phyloP scores from a whole-genome alignment of 2,888 invertebrate species.

The Drosophila mimetica region DNA sequence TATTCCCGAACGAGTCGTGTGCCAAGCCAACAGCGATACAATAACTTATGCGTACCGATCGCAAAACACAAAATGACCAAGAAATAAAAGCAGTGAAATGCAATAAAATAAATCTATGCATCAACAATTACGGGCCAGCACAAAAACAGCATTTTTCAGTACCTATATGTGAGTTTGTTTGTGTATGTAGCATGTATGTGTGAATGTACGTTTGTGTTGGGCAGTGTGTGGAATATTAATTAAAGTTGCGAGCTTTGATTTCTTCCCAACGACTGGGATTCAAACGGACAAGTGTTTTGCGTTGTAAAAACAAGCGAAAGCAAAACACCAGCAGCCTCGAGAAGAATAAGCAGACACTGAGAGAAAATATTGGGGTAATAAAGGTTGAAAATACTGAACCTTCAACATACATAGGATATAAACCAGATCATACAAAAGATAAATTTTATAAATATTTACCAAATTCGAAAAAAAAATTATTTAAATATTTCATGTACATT shows the following conservation, averaged over 20 bases:
- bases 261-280: constrained; percentile 50
- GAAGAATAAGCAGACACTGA: constrained; percentile 50
- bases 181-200: constrained; percentile 34
- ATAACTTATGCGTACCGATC: constrained; percentile 52
- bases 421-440: too few species aligned
- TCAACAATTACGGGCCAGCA: constrained; percentile 44
- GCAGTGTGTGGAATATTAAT: constrained; percentile 81
- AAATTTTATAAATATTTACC: too few species aligned
- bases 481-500: not conserved
- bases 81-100: constrained; percentile 34
- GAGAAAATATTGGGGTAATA: too few species aligned
- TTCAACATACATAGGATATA: too few species aligned
- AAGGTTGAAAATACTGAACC: too few species aligned
- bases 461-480: too few species aligned
- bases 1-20: constrained; percentile 36
- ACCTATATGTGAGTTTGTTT: constrained; percentile 17
- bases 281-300: constrained; percentile 70
- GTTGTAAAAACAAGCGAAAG: constrained; percentile 73
- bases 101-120: constrained; percentile 48
- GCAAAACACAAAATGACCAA: constrained; percentile 17
- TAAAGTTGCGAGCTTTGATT: constrained; percentile 77
- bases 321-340: constrained; percentile 31
- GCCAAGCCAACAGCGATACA: constrained; percentile 41
- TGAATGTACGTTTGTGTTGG: constrained; percentile 42
- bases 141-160: constrained; percentile 62